Base-by-base conservation (phyloP, 1,140 invertebrate genomes). In the Drosophila kohkoa region DNA sequence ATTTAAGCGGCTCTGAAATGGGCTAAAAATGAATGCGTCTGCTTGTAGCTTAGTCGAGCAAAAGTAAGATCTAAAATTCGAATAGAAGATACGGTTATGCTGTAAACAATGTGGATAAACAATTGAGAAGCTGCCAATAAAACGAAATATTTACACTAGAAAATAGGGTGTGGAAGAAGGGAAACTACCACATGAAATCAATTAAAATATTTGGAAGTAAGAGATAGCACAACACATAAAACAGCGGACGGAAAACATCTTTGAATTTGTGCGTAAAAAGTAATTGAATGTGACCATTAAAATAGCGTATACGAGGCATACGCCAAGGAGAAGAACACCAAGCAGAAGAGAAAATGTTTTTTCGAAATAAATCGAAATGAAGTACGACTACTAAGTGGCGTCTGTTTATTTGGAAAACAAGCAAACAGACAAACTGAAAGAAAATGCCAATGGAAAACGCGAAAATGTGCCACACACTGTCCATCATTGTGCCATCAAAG, bases 201-300 rank as follows among this genome's bases (percentile, higher is more conserved):
- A 85, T 85, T 85, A 86, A 85, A 81, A 85, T 86, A 86, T 86
- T 85, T 81, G 63, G 62, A 43, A 45, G 15, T 52, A 3, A 82
- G 66, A 77, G 41, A 75, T 64, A 46, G 66, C 70, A 68, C 79
- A 73, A 69, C 73, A 46, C 79, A 81, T 81, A 81, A 77, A 66
- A 77, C 43, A 13, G 13, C 45, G 60, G 5, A 51, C 43, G 5
- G 11, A 11, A n/a, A 8, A 25, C 28, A 38, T 57, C 28, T 11
- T 16, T 16, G 15, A 78, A 67, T 55, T 68, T 76, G 75, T 66
- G 79, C 59, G 66, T 69, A 55, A 79, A 87, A 79, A 87, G 35
- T 79, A 87, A 86, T 86, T 86, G 82, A 59, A 82, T 71, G 81
- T 54, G 67, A 79, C 76, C 65, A 76, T 83, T 82, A 81, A 82